Evolutionary conservation across 2,888 invertebrate genomes (phyloP), one percentile per base, ranked within the genome.

Genomic region (Eupeodes latifasciatus): DNA sequence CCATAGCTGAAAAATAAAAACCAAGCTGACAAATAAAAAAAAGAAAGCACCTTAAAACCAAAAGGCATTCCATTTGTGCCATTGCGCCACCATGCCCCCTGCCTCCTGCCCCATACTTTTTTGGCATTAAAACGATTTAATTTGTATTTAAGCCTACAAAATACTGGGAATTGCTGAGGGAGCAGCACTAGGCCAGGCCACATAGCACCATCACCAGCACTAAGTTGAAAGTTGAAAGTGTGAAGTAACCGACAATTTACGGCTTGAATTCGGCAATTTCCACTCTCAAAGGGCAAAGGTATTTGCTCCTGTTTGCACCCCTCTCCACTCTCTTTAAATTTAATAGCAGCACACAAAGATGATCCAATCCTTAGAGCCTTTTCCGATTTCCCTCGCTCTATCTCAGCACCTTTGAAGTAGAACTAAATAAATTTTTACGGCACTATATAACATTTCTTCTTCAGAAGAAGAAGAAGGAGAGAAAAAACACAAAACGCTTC

Each of bases 391-490:
- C 51, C n/a, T 59, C 36, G 19, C 72, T 66, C 44, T 81, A 61
- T 84, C 57, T 64, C 59, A 51, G 44, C 59, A 64, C 74, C 81
- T 88, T 88, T 84, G 88, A 88, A 75, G 78, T 7, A 40, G 40
- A 81, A 85, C 88, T 88, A 85, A 85, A 88, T 88, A 88, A 78
- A 88, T 81, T 85, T 88, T 85, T 75, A 88, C 59, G 62, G 77
- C 81, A 57, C 71, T 51, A 62, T 51, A 62, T 55, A 66, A 59
- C 77, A 77, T 81, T 78, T 76, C 62, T 78, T 76, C 62, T 67
- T 19, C 57, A 67, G 9, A 40, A 40, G 6, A 9, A 40, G 40
- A n/a, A 51, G 59, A 34, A 5, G 16, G 40, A 53, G 36, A 53
- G 44, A 57, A 72, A 47, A 72, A 47, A 44, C n/a, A 53, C 7